These are phyloP conservation scores for Eutrigla gurnardus DNA, from an alignment of 2,797 vertebrate genomes.

Conservation along the genomic window DNA sequence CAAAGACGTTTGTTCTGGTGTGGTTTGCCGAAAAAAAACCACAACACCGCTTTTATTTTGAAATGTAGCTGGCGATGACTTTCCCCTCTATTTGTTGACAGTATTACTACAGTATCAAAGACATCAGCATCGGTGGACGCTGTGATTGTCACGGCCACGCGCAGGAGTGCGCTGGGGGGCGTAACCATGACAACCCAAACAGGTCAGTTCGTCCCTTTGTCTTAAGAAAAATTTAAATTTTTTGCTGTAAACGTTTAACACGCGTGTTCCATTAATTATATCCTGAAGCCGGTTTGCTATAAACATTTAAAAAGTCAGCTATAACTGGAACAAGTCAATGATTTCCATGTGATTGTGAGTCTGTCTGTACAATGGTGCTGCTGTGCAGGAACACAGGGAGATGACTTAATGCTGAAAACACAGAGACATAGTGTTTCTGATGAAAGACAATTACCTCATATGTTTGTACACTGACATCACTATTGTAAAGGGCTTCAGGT, in stretches of 20 bases:
- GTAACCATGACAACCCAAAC: slow-evolving; percentile 73
- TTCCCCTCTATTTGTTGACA: slow-evolving; percentile 64
- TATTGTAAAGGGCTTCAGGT: slow-evolving; percentile 27
- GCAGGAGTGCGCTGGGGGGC: slow-evolving; percentile 81
- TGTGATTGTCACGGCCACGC: slow-evolving; percentile 96
- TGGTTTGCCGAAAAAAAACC: slow-evolving; percentile 22
- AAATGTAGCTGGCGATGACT: slow-evolving; percentile 5
- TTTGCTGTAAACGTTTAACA: neutral
- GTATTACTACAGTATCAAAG: slow-evolving; percentile 98
- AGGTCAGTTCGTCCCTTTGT: slow-evolving; percentile 63
- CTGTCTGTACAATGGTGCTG: slow-evolving; percentile 7
- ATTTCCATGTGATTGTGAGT: slow-evolving; percentile 13
- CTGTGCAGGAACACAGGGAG: slow-evolving; percentile 13
- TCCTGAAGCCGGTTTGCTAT: neutral
- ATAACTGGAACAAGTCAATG: slow-evolving; percentile 7
- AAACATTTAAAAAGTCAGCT: slow-evolving; percentile 14
- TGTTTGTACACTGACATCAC: slow-evolving; percentile 49
- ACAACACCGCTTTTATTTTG: slow-evolving; percentile 7
- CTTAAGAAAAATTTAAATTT: neutral
- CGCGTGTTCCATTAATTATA: neutral
- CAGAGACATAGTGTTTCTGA: slow-evolving; percentile 23
- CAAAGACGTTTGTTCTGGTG: slow-evolving; percentile 40
- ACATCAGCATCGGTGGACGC: slow-evolving; percentile 92
- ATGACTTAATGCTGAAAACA: slow-evolving; percentile 34
- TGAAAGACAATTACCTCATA: slow-evolving; percentile 43